phyloP scores from a whole-genome alignment of 2,888 invertebrate genomes.

The Sminthurinus aureus region DNA sequence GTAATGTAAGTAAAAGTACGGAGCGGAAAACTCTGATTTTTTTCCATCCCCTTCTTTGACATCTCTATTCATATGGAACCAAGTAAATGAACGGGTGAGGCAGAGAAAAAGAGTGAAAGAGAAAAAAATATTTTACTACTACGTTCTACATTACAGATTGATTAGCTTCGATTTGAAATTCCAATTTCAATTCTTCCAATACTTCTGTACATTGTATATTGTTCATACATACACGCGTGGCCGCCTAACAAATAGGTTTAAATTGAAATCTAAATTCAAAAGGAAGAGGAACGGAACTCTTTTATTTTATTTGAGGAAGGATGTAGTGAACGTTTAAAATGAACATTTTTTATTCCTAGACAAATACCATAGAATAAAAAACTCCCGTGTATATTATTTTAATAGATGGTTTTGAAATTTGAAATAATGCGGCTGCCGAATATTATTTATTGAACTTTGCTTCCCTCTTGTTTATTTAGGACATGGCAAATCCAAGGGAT shows the following conservation, averaged over 20 bases:
- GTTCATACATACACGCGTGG: background rate
- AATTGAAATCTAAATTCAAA: background rate
- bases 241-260: background rate
- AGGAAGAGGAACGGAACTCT: background rate
- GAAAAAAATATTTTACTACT: background rate
- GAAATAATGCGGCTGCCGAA: background rate
- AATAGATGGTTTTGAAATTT: too few species aligned
- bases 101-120: background rate
- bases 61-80: slow-evolving; percentile 37
- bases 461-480: background rate
- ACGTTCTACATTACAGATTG: slow-evolving; percentile 6
- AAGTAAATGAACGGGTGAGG: background rate
- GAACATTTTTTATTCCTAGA: background rate
- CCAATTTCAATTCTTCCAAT: slow-evolving; percentile 14
- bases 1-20: background rate
- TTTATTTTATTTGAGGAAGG: background rate
- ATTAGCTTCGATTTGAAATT: slow-evolving; percentile 3
- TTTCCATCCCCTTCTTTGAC: background rate
- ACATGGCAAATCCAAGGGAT: background rate
- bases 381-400: too few species aligned
- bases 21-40: background rate
- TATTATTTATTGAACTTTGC: background rate
- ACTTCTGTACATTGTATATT: background rate
- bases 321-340: background rate
- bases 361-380: background rate